Base-by-base conservation (phyloP, 2,888 invertebrate genomes). In the Microchrysa polita region DNA sequence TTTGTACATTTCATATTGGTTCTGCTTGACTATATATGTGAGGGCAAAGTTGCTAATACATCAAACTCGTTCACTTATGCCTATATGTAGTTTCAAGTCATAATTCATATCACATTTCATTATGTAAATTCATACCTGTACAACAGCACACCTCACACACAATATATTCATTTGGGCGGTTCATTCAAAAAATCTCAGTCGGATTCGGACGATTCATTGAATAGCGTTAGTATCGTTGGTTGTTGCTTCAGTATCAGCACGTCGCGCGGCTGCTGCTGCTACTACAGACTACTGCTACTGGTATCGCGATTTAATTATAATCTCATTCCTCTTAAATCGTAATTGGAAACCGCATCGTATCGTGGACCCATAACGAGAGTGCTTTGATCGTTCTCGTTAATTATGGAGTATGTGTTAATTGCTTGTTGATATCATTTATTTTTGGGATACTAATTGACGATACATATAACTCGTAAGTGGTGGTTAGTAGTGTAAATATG, bases 81-180 rank as follows among this genome's bases (percentile, higher is more conserved):
- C 55, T 53, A 59, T 42, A n/a, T n/a, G n/a, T n/a, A 34, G 27
- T 44, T 48, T 20, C 40, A 44, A n/a, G 27, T 34, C 27, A 72
- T 60, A 72, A 44, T 72, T 44, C 60, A 72, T 72, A 60, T 72
- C 59, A 72, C 72, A 72, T 60, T 72, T 72, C 60, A 60, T 59
- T 72, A 60, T 72, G 69, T 55, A 69, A 69, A 69, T n/a, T n/a
- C n/a, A n/a, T 69, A 57, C 12, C 65, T 65, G 5, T 48, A 65
- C 65, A 10, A 22, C 34, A n/a, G n/a, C n/a, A n/a, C n/a, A n/a
- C n/a, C n/a, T n/a, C n/a, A n/a, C n/a, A n/a, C n/a, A n/a, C n/a
- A n/a, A n/a, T n/a, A n/a, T n/a, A 55, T 57, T 18, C 55, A 69
- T 48, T 20, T 34, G 7, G 61, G 44, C n/a, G 63, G 55, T 69